Percentiles rank a stretch among this genome's conserved stretches.
These are phyloP conservation scores for Grapholita molesta DNA, from an alignment of 1,140 invertebrate species.

Conservation along the genomic window DNA sequence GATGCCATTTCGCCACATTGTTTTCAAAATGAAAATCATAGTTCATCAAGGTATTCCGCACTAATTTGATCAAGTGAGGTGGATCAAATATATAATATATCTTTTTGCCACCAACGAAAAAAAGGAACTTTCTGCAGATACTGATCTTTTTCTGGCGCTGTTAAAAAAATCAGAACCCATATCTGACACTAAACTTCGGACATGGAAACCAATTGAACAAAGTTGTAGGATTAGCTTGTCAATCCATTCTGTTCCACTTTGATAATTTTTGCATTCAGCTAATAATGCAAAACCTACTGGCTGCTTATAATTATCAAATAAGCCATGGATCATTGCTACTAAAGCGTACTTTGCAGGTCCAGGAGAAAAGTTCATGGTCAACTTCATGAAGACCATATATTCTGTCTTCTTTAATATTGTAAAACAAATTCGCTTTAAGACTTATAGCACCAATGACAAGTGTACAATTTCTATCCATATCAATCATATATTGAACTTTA, in stretches of 20 bases:
- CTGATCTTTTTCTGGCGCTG: slow-evolving; percentile 15
- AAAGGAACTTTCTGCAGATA: slow-evolving; percentile 21
- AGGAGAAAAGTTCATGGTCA: slow-evolving; percentile 26
- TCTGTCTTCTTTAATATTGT: slow-evolving; percentile 31
- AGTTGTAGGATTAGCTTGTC: slow-evolving; percentile 30
- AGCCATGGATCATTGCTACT: slow-evolving; percentile 27
- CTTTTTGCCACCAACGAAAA: slow-evolving; percentile 21
- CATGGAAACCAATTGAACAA: slow-evolving; percentile 25
- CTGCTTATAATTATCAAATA: slow-evolving; percentile 30
- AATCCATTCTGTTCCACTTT: slow-evolving; percentile 25
- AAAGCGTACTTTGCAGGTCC: slow-evolving; percentile 27
- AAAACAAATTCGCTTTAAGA: slow-evolving; percentile 32
- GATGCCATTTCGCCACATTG: slow-evolving; percentile 27
- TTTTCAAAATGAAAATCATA: slow-evolving; percentile 10
- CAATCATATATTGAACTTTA: slow-evolving; percentile 27
- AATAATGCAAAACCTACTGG: slow-evolving; percentile 30
- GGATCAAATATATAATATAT: slow-evolving; percentile 32
- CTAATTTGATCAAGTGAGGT: slow-evolving; percentile 25
- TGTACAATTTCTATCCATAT: slow-evolving; percentile 29
- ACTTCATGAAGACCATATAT: slow-evolving; percentile 35
- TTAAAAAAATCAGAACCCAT: slow-evolving; percentile 24
- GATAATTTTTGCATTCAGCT: slow-evolving; percentile 23
- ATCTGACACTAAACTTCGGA: slow-evolving; percentile 27
- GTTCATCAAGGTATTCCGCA: slow-evolving; percentile 7
- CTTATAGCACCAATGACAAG: slow-evolving; percentile 26